Conservation (phyloP, 2,113 vertebrate species). For the Ploceus nigricollis region DNA sequence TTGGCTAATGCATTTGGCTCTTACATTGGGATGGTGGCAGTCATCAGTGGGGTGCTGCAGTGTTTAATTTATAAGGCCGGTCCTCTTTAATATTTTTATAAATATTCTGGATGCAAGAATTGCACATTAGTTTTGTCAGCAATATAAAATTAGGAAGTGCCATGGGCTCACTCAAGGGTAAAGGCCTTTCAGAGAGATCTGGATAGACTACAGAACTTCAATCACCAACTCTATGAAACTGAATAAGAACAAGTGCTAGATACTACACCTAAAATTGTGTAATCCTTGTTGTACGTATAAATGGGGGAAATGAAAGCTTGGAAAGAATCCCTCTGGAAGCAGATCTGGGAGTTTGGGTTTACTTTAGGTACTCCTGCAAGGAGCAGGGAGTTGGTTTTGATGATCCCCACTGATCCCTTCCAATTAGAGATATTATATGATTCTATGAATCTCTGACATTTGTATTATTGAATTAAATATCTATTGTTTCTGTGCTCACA, state of each 20-base stretch:
- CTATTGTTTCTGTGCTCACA: background rate
- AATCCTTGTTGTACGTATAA: background rate
- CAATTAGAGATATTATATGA: background rate
- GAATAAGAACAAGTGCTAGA: background rate
- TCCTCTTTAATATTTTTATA: background rate
- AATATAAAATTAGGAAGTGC: background rate
- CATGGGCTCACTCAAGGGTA: background rate
- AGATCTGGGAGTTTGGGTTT: too few relatives aligned
- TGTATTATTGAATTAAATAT: background rate
- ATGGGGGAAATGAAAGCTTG: accelerated
- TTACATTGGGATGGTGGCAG: background rate
- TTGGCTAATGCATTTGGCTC: accelerated
- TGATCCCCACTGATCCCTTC: background rate
- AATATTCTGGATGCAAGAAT: background rate
- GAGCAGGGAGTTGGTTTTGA: background rate
- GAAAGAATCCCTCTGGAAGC: background rate
- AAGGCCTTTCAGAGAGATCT: background rate
- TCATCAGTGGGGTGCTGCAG: background rate
- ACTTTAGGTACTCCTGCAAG: background rate
- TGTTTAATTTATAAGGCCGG: background rate
- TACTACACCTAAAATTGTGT: background rate
- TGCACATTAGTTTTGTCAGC: accelerated
- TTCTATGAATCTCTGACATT: background rate
- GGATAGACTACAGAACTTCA: background rate
- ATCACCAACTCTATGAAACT: background rate